phyloP scores from a whole-genome alignment of 2,888 invertebrate species.

The Apamea anceps region DNA sequence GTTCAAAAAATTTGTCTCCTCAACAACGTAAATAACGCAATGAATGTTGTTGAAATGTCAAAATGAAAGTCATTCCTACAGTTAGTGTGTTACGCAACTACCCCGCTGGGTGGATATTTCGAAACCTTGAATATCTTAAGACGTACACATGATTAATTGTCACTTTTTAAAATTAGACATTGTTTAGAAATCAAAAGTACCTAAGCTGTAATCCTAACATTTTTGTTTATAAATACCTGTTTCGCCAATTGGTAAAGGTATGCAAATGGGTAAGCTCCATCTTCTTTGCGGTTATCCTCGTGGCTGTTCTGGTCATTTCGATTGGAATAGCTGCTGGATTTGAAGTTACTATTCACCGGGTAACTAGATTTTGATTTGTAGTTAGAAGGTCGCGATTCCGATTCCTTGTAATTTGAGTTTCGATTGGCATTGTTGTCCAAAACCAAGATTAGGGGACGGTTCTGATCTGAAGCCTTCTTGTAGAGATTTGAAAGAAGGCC shows the following conservation, averaged over 20 bases:
- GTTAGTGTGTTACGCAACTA: background rate
- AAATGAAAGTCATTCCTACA: background rate
- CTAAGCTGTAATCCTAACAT: background rate
- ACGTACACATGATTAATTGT: too few species aligned
- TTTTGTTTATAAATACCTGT: slow-evolving; percentile 45
- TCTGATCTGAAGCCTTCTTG: slow-evolving; percentile 53
- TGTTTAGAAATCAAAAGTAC: background rate
- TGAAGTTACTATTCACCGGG: slow-evolving; percentile 30
- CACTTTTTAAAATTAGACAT: background rate
- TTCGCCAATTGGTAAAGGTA: slow-evolving; percentile 54
- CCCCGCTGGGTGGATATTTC: background rate
- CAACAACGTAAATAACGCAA: too few species aligned
- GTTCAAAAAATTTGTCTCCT: too few species aligned
- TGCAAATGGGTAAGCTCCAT: slow-evolving; percentile 37
- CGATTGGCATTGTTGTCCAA: slow-evolving; percentile 51
- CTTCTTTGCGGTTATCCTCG: slow-evolving; percentile 23
- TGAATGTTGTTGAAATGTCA: background rate
- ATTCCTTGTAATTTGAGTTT: slow-evolving; percentile 23
- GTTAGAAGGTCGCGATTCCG: slow-evolving; percentile 16
- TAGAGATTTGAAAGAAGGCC: slow-evolving; percentile 56
- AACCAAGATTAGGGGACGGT: slow-evolving; percentile 59
- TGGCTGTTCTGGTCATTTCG: slow-evolving; percentile 28
- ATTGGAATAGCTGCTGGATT: slow-evolving; percentile 22
- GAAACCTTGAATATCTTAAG: too few species aligned
- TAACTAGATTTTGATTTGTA: slow-evolving; percentile 13